Evolutionary conservation across 1,140 invertebrate genomes (phyloP).

Genomic region (Drosophila nigromelanica): DNA sequence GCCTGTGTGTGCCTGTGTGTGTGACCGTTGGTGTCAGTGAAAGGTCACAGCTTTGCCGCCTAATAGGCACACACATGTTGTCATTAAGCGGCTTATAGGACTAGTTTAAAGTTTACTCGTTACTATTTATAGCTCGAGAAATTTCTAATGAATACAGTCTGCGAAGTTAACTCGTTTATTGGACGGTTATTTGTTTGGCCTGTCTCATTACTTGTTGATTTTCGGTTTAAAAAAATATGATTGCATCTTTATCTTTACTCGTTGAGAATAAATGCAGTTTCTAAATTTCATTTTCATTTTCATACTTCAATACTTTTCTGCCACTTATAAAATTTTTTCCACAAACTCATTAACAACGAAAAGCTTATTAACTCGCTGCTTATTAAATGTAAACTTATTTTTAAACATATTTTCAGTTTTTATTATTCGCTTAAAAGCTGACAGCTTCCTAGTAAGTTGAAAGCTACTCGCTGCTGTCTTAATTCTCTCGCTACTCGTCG

Average conservation of each 20-base stretch:
- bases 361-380: no score
- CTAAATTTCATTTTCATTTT: no score
- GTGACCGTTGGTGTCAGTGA: constrained; percentile 34
- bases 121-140: constrained; percentile 26
- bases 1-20: neutral
- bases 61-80: constrained; percentile 11
- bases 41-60: constrained; percentile 27
- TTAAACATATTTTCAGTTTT: no score
- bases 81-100: constrained; percentile 29
- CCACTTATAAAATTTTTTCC: no score
- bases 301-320: no score
- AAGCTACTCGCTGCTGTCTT: neutral
- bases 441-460: neutral
- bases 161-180: neutral
- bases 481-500: neutral
- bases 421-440: no score
- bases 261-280: no score
- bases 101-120: constrained; percentile 13
- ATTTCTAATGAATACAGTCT: constrained; percentile 18
- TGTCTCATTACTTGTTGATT: neutral
- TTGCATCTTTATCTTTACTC: no score
- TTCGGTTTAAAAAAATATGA: neutral
- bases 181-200: neutral
- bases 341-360: no score
- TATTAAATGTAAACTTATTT: no score